A percentile compares a stretch with the other conserved stretches of the same genome.
These are phyloP conservation scores for Notothenia coriiceps DNA, from an alignment of 2,113 vertebrate species.

Conservation along the genomic window DNA sequence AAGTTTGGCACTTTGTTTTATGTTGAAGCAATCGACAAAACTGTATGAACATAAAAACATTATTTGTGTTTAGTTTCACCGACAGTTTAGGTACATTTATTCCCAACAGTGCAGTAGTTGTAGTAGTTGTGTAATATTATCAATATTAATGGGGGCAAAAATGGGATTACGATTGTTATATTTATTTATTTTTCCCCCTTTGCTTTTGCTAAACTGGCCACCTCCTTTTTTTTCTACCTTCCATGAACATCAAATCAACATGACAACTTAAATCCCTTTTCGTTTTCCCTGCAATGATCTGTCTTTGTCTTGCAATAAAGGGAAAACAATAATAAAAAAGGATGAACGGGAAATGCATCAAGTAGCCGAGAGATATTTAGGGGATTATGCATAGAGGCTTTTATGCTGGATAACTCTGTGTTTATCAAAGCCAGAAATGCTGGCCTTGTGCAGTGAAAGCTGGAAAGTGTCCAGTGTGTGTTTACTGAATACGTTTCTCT, in stretches of 20 bases:
- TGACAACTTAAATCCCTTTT: background rate
- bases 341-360: background rate
- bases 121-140: background rate
- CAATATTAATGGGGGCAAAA: background rate
- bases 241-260: background rate
- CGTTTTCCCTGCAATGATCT: background rate
- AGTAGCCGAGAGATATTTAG: conserved; percentile 5
- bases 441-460: conserved; percentile 7
- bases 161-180: background rate
- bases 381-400: background rate
- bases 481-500: conserved; percentile 46
- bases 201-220: background rate
- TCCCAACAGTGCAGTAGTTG: background rate
- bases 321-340: background rate
- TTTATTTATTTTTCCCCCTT: background rate
- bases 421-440: conserved; percentile 21
- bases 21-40: no score
- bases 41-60: background rate
- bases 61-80: background rate
- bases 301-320: background rate
- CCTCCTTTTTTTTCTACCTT: background rate
- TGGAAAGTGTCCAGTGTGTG: conserved; percentile 14
- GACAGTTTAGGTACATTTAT: background rate
- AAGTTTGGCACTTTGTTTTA: no score
- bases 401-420: conserved; percentile 4